A percentile compares a stretch with the other conserved stretches of the same genome.
Conservation (phyloP, 2,888 invertebrate species). For the Lithophane socia region DNA sequence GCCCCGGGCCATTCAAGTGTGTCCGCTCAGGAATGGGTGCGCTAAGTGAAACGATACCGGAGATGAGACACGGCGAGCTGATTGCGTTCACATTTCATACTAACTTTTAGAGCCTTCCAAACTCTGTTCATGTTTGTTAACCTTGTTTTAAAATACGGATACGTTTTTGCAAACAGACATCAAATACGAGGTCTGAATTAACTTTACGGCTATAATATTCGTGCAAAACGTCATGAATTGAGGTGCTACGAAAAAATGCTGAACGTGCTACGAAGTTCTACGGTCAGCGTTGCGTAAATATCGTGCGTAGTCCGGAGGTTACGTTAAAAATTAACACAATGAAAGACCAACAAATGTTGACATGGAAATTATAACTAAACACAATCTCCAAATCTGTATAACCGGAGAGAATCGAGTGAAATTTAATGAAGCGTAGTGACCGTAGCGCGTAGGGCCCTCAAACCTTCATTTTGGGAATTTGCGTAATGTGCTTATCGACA, state of each 20-base stretch:
- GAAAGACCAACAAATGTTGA: conserved; percentile 51
- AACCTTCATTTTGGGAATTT: conserved; percentile 29
- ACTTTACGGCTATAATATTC: background rate
- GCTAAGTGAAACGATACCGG: conserved; percentile 85
- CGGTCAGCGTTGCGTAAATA: conserved; percentile 37
- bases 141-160: conserved; percentile 14
- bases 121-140: conserved; percentile 48
- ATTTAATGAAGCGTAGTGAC: conserved; percentile 54
- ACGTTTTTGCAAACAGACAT: background rate
- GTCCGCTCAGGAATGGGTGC: conserved; percentile 78
- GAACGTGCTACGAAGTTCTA: conserved; percentile 3
- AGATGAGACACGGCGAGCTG: conserved; percentile 78
- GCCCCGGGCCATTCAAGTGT: conserved; percentile 75
- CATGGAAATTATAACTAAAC: conserved; percentile 46
- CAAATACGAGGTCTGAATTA: background rate
- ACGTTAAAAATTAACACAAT: conserved; percentile 37
- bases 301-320: conserved; percentile 17
- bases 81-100: conserved; percentile 74
- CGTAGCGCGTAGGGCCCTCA: conserved; percentile 33
- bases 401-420: conserved; percentile 33
- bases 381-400: conserved; percentile 44
- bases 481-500: conserved; percentile 47
- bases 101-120: conserved; percentile 64
- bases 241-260: conserved; percentile 26
- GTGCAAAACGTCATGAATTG: background rate